These are phyloP conservation scores for Styela clava DNA, from an alignment of 23 tunicate species.

Conservation along the genomic window DNA sequence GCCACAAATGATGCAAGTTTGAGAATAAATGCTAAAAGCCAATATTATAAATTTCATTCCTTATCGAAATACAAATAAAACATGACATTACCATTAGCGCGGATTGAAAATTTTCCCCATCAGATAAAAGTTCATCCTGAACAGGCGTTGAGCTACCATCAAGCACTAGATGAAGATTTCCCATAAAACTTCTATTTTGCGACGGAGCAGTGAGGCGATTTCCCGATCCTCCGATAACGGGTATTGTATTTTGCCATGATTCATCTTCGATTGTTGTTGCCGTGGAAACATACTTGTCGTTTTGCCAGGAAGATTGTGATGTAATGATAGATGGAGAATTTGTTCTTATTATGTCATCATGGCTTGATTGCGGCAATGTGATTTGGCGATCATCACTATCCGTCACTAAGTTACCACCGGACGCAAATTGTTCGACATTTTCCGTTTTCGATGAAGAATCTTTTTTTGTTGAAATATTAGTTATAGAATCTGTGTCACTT, in stretches of 20 bases:
- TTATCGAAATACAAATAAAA: no score
- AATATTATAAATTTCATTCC: no score
- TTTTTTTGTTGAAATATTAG: conserved; percentile 8
- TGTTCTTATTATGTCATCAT: neutral
- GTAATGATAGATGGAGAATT: neutral
- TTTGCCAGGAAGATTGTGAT: neutral
- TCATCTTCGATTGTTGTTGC: neutral
- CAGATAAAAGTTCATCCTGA: conserved; percentile 41
- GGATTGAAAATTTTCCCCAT: neutral
- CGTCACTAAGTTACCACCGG: neutral
- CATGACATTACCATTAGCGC: no score
- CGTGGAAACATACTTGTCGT: neutral
- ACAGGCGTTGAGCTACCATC: conserved; percentile 67
- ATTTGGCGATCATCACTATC: conserved; percentile 16
- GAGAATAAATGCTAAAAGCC: no score
- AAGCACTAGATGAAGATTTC: neutral
- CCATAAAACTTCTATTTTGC: neutral
- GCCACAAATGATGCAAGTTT: no score
- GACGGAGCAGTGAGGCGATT: neutral
- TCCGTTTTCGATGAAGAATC: neutral
- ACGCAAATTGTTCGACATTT: conserved; percentile 2
- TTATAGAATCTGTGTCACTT: conserved; percentile 65
- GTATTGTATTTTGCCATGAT: conserved; percentile 45
- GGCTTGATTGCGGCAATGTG: neutral
- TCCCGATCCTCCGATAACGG: conserved; percentile 66